These are phyloP conservation scores for Siniperca knerii DNA, from an alignment of 2,113 vertebrate genomes.

Conservation along the genomic window DNA sequence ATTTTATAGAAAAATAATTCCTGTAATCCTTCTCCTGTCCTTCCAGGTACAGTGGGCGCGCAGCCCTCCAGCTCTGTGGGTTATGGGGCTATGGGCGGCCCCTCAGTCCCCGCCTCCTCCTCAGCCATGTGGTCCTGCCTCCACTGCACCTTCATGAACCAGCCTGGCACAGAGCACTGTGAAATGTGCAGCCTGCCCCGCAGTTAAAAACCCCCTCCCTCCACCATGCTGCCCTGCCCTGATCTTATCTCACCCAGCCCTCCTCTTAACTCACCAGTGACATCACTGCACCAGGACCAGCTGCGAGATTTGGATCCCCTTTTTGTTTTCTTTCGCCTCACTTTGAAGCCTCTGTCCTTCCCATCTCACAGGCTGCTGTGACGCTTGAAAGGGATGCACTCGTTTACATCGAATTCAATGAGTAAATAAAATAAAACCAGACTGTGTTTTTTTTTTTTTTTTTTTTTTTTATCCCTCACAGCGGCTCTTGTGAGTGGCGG, in stretches of 20 bases:
- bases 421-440: conserved; percentile 54
- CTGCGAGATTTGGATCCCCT: conserved; percentile 52
- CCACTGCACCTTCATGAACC: conserved; percentile 99
- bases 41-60: conserved; percentile 92
- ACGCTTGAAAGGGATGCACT: conserved; percentile 49
- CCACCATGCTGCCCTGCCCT: neutral
- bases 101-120: conserved; percentile 80
- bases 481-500: conserved; percentile 47
- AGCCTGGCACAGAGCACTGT: conserved; percentile 96
- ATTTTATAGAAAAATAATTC: neutral
- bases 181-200: conserved; percentile 99
- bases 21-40: neutral
- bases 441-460: conserved; percentile 44
- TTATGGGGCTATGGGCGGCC: conserved; percentile 89
- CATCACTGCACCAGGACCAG: conserved; percentile 67
- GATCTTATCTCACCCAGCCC: conserved; percentile 27
- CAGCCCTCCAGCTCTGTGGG: conserved; percentile 91
- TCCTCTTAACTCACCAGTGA: conserved; percentile 29
- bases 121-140: conserved; percentile 95
- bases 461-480: conserved; percentile 37
- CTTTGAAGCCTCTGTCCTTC: conserved; percentile 14
- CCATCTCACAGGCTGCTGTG: conserved; percentile 62
- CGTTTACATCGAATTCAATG: conserved; percentile 62
- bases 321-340: conserved; percentile 8
- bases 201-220: conserved; percentile 78